Evolutionary conservation across 2,888 invertebrate genomes (phyloP).

Genomic region (Amblyjoppa proteus): DNA sequence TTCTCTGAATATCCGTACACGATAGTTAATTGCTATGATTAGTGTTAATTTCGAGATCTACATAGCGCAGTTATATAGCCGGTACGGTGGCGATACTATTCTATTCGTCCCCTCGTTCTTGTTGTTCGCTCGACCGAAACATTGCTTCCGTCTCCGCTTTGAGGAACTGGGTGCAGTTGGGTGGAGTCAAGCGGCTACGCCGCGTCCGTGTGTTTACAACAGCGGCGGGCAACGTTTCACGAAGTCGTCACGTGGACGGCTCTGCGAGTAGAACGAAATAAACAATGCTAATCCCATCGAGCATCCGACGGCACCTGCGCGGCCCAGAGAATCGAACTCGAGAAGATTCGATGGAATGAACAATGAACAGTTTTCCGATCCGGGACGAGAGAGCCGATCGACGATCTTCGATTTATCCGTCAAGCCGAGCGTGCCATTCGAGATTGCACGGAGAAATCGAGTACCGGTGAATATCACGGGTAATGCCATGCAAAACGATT

Average conservation of each 20-base stretch:
- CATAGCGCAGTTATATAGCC: conserved; percentile 7
- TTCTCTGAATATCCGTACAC: conserved; percentile 41
- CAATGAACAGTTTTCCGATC: conserved; percentile 5
- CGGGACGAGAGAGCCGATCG: conserved; percentile 19
- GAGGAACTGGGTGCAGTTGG: conserved; percentile 68
- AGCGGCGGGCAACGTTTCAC: neutral
- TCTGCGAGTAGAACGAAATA: neutral
- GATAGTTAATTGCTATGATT: conserved; percentile 65
- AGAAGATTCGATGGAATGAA: neutral
- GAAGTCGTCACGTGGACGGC: no score
- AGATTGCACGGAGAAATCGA: conserved; percentile 37
- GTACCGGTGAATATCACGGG: neutral
- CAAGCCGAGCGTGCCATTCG: conserved; percentile 45
- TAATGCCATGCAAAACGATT: neutral
- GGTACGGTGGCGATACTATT: conserved; percentile 3
- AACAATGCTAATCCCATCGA: no score
- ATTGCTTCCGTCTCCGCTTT: conserved; percentile 70
- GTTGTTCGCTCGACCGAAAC: conserved; percentile 67
- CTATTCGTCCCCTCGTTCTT: conserved; percentile 37
- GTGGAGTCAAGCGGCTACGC: conserved; percentile 9
- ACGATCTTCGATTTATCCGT: conserved; percentile 29
- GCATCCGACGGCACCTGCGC: no score
- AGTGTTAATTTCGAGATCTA: conserved; percentile 63
- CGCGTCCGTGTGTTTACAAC: conserved; percentile 1
- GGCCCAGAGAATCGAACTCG: neutral